Evolutionary conservation across 2,113 vertebrate species (phyloP).

Genomic region (Carassius carassius): DNA sequence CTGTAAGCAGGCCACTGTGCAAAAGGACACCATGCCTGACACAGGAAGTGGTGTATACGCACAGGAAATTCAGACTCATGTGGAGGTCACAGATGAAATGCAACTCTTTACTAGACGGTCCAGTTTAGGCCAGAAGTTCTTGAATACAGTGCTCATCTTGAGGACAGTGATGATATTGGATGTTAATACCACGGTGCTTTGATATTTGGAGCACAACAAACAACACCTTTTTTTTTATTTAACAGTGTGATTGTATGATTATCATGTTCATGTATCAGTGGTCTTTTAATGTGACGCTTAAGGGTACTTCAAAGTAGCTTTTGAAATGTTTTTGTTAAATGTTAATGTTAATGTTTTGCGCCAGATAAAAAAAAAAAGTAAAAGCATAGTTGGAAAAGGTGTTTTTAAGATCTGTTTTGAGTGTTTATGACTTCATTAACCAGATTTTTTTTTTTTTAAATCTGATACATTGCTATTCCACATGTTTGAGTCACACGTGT

Average conservation of each 20-base stretch:
- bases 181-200: background rate
- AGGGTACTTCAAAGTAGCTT: background rate
- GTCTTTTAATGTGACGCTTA: background rate
- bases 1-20: background rate
- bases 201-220: background rate
- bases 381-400: background rate
- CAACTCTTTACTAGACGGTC: background rate
- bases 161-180: background rate
- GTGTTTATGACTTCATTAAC: background rate
- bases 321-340: background rate
- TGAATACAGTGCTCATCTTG: background rate
- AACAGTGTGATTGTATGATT: background rate
- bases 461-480: background rate
- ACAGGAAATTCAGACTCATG: conserved; percentile 46
- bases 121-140: background rate
- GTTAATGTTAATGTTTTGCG: no score
- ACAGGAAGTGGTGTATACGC: conserved; percentile 45
- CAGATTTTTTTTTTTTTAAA: no score
- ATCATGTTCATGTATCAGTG: background rate
- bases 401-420: background rate
- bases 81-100: conserved; percentile 26
- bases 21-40: background rate
- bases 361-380: no score
- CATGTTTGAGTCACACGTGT: background rate
- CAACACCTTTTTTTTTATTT: background rate